Percentiles rank a stretch among this genome's conserved stretches.
These are phyloP conservation scores for Caenorhabditis brenneri DNA, from an alignment of 1,140 invertebrate genomes.

Conservation along the genomic window DNA sequence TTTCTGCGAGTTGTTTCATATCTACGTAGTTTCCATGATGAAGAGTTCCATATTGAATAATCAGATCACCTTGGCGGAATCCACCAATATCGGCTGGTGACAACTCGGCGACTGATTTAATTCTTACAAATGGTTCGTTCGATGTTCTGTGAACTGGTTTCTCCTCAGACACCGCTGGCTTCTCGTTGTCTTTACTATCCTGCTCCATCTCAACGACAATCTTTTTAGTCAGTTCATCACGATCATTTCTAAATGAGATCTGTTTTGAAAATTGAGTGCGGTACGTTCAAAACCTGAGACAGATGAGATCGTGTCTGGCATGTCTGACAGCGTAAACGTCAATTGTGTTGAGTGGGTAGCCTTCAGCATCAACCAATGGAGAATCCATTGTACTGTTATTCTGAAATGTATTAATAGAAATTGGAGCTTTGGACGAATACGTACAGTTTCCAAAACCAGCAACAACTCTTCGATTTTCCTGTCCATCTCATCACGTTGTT, in stretches of 20 bases:
- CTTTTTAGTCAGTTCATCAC: constrained; percentile 3
- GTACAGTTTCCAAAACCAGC: constrained; percentile 31
- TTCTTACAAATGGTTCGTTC: constrained; percentile 48
- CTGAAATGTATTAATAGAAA: background rate
- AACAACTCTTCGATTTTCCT: constrained; percentile 13
- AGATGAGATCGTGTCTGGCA: constrained; percentile 39
- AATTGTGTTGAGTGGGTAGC: constrained; percentile 44
- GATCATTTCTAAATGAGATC: constrained; percentile 40
- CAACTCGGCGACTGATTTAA: constrained; percentile 19
- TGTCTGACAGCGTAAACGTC: constrained; percentile 50
- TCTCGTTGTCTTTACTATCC: background rate
- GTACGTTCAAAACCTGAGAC: background rate
- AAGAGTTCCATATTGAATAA: constrained; percentile 49
- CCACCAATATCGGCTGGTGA: constrained; percentile 49
- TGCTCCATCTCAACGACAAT: constrained; percentile 21
- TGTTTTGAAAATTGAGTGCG: background rate
- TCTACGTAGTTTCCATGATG: constrained; percentile 41
- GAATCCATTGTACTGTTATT: constrained; percentile 47
- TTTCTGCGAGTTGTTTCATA: constrained; percentile 30
- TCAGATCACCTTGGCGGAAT: constrained; percentile 43
- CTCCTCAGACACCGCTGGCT: background rate
- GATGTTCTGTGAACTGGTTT: constrained; percentile 50
- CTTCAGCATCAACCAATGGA: constrained; percentile 44
- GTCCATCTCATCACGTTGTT: constrained; percentile 46
- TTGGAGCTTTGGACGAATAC: background rate